Conservation (phyloP, 2,797 vertebrate species). For the Hypotaenidia okinawae region DNA sequence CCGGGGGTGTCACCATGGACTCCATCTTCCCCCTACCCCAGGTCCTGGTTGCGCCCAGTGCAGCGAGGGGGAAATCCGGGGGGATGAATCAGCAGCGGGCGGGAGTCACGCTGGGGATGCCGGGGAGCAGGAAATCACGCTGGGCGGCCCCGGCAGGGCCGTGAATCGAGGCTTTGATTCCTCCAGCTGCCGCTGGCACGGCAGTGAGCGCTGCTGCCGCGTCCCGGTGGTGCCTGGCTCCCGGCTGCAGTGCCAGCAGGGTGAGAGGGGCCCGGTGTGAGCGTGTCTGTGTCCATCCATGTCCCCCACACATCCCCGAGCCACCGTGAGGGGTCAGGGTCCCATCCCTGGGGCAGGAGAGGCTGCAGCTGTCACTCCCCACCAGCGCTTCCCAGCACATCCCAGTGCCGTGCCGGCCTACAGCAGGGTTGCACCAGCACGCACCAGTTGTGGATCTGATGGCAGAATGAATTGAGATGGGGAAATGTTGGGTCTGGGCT, state of each 20-base stretch:
- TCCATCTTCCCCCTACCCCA: accelerated
- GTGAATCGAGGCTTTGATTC: not conserved
- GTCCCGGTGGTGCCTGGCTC: not conserved
- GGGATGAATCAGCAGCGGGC: not conserved
- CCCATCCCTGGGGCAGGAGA: accelerated
- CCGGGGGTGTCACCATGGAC: not conserved
- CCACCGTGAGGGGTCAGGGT: not conserved
- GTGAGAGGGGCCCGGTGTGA: not conserved
- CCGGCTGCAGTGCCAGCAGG: not conserved
- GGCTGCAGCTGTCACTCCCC: not conserved
- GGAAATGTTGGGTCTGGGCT: accelerated
- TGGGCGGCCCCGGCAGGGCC: not conserved
- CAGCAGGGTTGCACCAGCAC: accelerated
- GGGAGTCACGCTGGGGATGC: not conserved
- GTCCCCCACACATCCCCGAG: not conserved
- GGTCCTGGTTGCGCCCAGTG: accelerated
- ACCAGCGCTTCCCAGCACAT: not conserved
- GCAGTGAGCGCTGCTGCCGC: not conserved
- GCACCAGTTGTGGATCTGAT: not conserved
- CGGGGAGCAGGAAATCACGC: not conserved
- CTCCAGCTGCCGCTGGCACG: not conserved
- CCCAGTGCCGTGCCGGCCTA: accelerated
- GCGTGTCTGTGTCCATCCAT: too few species aligned
- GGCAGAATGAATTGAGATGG: accelerated
- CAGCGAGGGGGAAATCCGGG: not conserved